Evolutionary conservation across 64 coral and sea anemone genomes (phyloP), one percentile per base, ranked within the genome.

Genomic region (Montipora cactus): DNA sequence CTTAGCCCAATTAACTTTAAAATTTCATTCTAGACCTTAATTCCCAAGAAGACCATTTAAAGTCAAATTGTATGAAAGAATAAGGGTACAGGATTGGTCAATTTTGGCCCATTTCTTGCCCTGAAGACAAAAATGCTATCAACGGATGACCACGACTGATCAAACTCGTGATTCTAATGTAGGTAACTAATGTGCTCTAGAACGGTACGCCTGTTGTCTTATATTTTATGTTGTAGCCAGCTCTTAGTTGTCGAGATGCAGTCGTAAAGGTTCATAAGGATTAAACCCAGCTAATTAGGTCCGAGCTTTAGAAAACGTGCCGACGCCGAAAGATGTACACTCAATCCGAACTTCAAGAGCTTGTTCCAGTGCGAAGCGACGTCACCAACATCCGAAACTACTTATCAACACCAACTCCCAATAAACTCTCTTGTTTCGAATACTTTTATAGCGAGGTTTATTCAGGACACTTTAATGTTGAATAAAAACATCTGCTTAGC

Each of bases 401-500:
- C 46, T 86, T 86, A 71, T 86, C 82, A 86, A 71, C 82, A 86
- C 82, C 82, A 86, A 86, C 47, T 86, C n/a, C 7, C 45, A 71
- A 86, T 86, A 71, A 69, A 86, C 66, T 25, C 47, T 71, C 66
- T 86, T 49, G 66, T 86, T 84, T 67, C 66, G 59, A 67, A 50
- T 59, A 86, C 82, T 86, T 78, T 74, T 50, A 86, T 71, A 49
- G 47, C 16, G 44, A 5, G 45, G 82, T 86, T 86, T 86, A 86
- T 86, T 86, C 37, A 86, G 82, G 46, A 86, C 66, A 86, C 67
- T 86, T 86, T 50, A 70, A 86, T 86, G 82, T 86, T 86, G 82
- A 86, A 86, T 86, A 86, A 86, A 86, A 86, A 86, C 82, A 86
- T 86, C 82, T 86, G 82, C 82, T 86, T 49, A 72, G 82, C 82